These are phyloP conservation scores for Speoplatyrhinus poulsoni DNA, from an alignment of 2,113 vertebrate genomes.

Conservation along the genomic window DNA sequence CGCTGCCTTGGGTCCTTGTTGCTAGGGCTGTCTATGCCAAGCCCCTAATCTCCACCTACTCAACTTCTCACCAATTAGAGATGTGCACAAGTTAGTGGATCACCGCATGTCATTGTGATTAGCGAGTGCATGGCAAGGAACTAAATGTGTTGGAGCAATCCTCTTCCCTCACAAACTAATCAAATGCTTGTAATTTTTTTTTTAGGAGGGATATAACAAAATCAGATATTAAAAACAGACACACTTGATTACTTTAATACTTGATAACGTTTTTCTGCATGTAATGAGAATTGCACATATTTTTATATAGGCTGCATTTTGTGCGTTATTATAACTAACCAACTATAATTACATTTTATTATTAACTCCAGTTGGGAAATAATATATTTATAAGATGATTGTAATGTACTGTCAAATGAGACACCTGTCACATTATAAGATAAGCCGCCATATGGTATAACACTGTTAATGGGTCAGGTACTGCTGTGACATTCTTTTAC, in stretches of 20 bases:
- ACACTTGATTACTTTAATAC: too few species aligned
- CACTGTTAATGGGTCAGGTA: constrained; percentile 50
- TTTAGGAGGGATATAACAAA: too few species aligned
- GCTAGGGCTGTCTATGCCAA: constrained; percentile 65
- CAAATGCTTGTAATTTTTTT: constrained; percentile 29
- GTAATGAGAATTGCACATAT: constrained; percentile 4
- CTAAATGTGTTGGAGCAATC: constrained; percentile 70
- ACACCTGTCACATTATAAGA: constrained; percentile 22
- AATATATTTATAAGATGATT: constrained; percentile 12
- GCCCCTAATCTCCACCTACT: constrained; percentile 70
- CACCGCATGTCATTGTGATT: constrained; percentile 76
- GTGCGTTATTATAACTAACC: background rate
- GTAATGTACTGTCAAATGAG: constrained; percentile 3
- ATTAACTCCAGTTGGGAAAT: background rate
- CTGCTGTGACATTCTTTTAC: constrained; percentile 48
- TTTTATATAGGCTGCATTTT: background rate
- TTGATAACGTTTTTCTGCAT: background rate
- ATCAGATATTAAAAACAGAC: background rate
- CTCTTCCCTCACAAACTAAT: constrained; percentile 66
- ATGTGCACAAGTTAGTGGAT: constrained; percentile 73
- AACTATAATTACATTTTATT: background rate
- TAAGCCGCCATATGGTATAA: constrained; percentile 18
- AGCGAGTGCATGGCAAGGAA: constrained; percentile 67
- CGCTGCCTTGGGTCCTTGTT: constrained; percentile 67
- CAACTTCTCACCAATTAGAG: constrained; percentile 73